Conservation (phyloP, 2,888 invertebrate genomes). For the Chloromyia formosa region DNA sequence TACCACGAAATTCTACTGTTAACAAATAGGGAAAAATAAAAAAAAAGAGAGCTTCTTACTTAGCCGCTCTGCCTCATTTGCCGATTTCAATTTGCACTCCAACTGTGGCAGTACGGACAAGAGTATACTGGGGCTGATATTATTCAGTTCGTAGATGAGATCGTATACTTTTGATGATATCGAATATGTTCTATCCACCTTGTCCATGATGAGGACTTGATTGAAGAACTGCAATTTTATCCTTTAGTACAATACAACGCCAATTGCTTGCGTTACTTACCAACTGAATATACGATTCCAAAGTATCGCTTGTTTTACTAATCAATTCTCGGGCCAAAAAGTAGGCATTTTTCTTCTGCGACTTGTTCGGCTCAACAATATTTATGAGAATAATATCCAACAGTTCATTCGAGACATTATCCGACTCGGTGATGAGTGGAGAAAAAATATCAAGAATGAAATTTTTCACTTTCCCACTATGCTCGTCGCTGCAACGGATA, state of each 20-base stretch:
- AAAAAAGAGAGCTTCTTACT: too few relatives aligned
- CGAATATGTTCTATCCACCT: conserved; percentile 81
- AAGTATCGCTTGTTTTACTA: conserved; percentile 87
- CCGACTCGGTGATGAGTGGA: conserved; percentile 94
- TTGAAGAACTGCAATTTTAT: conserved; percentile 85
- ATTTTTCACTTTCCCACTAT: conserved; percentile 93
- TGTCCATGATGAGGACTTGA: conserved; percentile 91
- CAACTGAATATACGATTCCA: conserved; percentile 94
- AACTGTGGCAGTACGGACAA: conserved; percentile 91
- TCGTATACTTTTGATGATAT: conserved; percentile 91
- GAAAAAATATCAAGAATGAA: conserved; percentile 96
- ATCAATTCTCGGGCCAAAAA: conserved; percentile 91
- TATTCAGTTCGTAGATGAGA: conserved; percentile 94
- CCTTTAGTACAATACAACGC: neutral
- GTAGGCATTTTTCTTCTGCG: conserved; percentile 89
- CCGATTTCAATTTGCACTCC: conserved; percentile 94
- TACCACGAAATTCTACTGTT: conserved; percentile 2
- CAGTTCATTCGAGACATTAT: conserved; percentile 92
- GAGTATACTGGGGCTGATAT: conserved; percentile 88
- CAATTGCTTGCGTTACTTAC: conserved; percentile 67
- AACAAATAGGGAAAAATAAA: too few relatives aligned
- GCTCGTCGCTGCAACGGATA: conserved; percentile 79
- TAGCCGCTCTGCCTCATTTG: conserved; percentile 86
- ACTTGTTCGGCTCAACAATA: conserved; percentile 92
- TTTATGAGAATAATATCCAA: conserved; percentile 93